Evolutionary conservation across 2,113 vertebrate genomes (phyloP).

Genomic region (western clawed frog (Xenopus tropicalis)): DNA sequence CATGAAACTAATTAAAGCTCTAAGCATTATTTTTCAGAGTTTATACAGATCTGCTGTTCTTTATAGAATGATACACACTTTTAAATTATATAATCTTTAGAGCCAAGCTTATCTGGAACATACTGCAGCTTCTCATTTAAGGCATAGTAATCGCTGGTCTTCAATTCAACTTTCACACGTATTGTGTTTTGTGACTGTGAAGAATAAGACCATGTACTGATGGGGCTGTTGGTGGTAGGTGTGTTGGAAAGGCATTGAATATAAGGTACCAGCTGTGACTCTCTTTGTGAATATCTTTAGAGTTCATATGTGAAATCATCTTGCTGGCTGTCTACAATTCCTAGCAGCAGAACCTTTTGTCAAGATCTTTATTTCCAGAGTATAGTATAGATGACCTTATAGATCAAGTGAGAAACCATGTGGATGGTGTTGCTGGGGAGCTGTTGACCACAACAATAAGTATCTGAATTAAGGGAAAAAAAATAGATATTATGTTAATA

Average conservation of each 20-base stretch:
- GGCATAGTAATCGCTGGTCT: neutral
- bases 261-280: neutral
- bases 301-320: neutral
- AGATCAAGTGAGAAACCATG: neutral
- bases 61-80: neutral
- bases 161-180: neutral
- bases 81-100: neutral
- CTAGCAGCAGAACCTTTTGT: too few species aligned
- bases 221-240: neutral
- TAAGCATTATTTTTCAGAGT: neutral
- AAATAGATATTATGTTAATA: too few species aligned
- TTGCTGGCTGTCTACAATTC: neutral
- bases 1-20: neutral
- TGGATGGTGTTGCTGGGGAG: neutral
- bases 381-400: neutral
- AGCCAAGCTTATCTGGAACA: neutral
- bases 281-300: neutral
- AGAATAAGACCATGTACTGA: neutral
- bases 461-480: too few species aligned
- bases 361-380: neutral
- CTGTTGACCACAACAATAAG: too few species aligned
- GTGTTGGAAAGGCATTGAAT: neutral
- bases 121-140: neutral
- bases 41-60: neutral
- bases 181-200: neutral